Evolutionary conservation across 2,888 invertebrate species (phyloP).

Genomic region (Aleiodes alternator): DNA sequence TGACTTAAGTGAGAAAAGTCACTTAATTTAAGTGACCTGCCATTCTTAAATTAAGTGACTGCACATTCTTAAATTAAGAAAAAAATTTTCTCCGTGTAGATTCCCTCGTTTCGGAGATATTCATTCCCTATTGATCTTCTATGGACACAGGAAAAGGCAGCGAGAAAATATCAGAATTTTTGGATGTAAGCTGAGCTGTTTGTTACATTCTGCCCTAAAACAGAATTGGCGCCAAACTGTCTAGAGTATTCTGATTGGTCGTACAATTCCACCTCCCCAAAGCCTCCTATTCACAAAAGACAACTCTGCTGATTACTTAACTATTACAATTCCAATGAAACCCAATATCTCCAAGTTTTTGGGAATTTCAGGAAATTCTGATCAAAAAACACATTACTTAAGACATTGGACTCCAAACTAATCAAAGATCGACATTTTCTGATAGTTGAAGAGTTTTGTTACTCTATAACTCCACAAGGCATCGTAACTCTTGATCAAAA

Average conservation of each 20-base stretch:
- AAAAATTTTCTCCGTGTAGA: too few relatives aligned
- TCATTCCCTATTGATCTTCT: background rate
- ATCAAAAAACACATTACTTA: background rate
- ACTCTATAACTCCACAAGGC: too few relatives aligned
- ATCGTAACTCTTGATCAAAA: background rate
- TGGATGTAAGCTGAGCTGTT: background rate
- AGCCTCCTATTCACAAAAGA: background rate
- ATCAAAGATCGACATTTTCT: too few relatives aligned
- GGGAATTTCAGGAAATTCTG: background rate
- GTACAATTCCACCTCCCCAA: constrained; percentile 50
- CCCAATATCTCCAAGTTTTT: background rate
- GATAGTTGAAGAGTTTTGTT: too few relatives aligned
- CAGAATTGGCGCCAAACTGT: constrained; percentile 67
- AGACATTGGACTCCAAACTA: background rate
- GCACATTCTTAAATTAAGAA: too few relatives aligned
- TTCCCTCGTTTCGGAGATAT: too few relatives aligned
- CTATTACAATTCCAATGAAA: background rate
- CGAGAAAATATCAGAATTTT: background rate
- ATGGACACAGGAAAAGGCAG: background rate
- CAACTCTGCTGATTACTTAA: background rate
- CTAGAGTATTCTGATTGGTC: constrained; percentile 63
- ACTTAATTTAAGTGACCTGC: too few relatives aligned
- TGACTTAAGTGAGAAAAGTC: too few relatives aligned
- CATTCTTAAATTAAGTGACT: too few relatives aligned
- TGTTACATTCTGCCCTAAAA: constrained; percentile 12